Conservation (phyloP, 1,140 invertebrate species). For the Trichonephila clavata region DNA sequence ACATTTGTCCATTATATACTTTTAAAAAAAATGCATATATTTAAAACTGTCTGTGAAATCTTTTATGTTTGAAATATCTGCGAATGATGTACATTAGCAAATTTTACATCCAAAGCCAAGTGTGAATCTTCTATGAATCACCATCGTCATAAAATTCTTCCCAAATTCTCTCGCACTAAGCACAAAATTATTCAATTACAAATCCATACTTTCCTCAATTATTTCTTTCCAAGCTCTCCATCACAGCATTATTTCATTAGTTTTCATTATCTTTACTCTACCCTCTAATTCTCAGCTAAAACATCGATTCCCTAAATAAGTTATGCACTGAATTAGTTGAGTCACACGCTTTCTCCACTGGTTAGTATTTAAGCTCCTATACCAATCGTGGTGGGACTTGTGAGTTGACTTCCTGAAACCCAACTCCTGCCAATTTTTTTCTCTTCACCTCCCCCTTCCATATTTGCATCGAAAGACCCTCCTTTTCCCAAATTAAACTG, state of each 20-base stretch:
- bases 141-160: too few species aligned
- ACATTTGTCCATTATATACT: too few species aligned
- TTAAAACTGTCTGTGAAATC: too few species aligned
- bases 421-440: background rate
- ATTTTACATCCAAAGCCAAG: too few species aligned
- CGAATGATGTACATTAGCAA: too few species aligned
- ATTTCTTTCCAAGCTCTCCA: background rate
- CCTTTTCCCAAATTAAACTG: constrained; percentile 15
- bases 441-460: background rate
- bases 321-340: constrained; percentile 31
- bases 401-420: constrained; percentile 40
- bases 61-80: too few species aligned
- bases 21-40: too few species aligned
- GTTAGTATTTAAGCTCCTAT: background rate
- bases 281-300: background rate
- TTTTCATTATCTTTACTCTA: background rate
- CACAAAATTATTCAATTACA: too few species aligned
- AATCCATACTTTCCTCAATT: too few species aligned
- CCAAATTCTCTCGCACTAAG: too few species aligned
- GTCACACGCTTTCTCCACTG: background rate
- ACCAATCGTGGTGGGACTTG: background rate
- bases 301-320: background rate
- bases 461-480: constrained; percentile 36
- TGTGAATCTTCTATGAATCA: too few species aligned
- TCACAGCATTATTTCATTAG: background rate